Percentiles rank a stretch among this genome's conserved stretches.
phyloP scores from a whole-genome alignment of 1,140 invertebrate genomes.

The Idris sp. region DNA sequence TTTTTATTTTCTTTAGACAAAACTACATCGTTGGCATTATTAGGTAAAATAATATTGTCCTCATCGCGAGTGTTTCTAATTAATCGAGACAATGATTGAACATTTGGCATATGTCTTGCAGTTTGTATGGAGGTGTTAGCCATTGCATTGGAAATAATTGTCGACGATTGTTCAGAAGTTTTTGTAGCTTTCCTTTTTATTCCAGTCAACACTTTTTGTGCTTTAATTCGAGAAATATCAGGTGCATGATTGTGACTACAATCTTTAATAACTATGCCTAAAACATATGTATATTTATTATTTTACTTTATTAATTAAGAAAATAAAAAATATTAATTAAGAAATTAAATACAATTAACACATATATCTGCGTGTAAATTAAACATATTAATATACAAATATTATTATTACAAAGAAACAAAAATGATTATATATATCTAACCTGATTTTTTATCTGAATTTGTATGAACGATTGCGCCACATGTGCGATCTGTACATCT shows the following conservation, averaged over 20 bases:
- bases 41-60: background rate
- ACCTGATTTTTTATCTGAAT: background rate
- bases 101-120: background rate
- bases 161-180: background rate
- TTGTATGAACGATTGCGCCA: conserved; percentile 5
- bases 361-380: too few relatives aligned
- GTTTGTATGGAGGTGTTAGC: background rate
- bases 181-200: conserved; percentile 3
- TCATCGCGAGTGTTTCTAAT: background rate
- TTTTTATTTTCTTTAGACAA: background rate
- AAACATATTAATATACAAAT: too few relatives aligned
- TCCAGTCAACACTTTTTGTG: background rate
- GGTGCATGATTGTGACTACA: conserved; percentile 2
- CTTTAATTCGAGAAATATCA: background rate
- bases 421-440: conserved; percentile 1
- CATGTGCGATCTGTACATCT: conserved; percentile 7
- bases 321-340: conserved; percentile 9
- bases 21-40: background rate
- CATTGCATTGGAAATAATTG: background rate
- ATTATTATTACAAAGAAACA: too few relatives aligned
- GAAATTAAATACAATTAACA: too few relatives aligned
- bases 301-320: conserved; percentile 1
- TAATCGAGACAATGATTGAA: background rate
- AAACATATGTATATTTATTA: background rate
- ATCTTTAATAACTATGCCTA: conserved; percentile 3